These are phyloP conservation scores for Phasia obesa DNA, from an alignment of 2,888 invertebrate genomes.

Conservation along the genomic window DNA sequence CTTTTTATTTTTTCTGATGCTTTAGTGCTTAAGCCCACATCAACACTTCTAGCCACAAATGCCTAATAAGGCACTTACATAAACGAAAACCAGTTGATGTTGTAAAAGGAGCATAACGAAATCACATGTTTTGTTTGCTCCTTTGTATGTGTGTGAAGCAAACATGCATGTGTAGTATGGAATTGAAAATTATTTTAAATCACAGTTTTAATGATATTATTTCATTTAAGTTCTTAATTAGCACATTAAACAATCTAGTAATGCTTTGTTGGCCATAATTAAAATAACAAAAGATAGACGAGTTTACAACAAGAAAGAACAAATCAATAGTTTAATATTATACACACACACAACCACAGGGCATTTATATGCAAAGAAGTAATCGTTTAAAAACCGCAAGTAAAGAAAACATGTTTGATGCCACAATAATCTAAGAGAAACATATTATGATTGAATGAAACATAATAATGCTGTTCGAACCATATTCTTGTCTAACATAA, in stretches of 20 bases:
- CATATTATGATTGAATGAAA: too few species aligned
- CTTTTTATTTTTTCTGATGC: conserved; percentile 41
- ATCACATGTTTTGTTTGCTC: not conserved
- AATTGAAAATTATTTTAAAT: conserved; percentile 37
- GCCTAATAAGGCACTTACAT: not conserved
- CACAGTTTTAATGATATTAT: conserved; percentile 39
- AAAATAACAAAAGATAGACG: not conserved
- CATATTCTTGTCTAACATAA: too few species aligned
- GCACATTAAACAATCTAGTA: conserved; percentile 48
- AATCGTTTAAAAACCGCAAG: too few species aligned
- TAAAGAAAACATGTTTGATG: too few species aligned
- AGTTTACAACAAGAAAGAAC: too few species aligned
- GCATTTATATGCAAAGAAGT: too few species aligned
- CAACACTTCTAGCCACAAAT: conserved; percentile 27
- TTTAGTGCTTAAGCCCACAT: conserved; percentile 26
- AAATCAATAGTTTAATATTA: too few species aligned
- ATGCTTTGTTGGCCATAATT: conserved; percentile 26
- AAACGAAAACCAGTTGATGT: not conserved
- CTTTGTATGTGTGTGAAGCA: not conserved
- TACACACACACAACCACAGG: too few species aligned
- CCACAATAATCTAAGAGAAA: too few species aligned
- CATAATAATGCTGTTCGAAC: too few species aligned
- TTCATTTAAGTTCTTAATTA: conserved; percentile 52
- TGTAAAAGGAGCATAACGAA: not conserved
- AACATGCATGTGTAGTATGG: not conserved